Evolutionary conservation across 2,113 vertebrate species (phyloP).

Genomic region (Grammomys surdaster): DNA sequence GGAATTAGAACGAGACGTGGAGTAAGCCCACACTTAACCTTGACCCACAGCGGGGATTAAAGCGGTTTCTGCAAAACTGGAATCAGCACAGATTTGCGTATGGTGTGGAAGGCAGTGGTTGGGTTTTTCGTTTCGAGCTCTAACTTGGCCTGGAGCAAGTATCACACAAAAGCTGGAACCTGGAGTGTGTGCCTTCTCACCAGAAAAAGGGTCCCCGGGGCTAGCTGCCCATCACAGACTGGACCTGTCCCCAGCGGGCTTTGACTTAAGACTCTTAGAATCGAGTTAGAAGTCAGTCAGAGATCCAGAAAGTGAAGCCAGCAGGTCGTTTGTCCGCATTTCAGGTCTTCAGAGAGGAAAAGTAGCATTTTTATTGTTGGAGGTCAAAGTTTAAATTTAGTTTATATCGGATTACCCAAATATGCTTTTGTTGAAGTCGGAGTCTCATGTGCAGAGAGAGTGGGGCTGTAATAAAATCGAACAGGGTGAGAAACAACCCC

Average conservation of each 20-base stretch:
- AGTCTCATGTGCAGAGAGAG: slow-evolving; percentile 89
- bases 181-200: not conserved
- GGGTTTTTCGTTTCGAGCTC: slow-evolving; percentile 35
- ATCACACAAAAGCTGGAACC: not conserved
- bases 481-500: slow-evolving; percentile 89
- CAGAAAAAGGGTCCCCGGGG: not conserved
- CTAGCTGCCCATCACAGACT: not conserved
- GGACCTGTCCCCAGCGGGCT: not conserved
- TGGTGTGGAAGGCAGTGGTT: slow-evolving; percentile 58
- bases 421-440: slow-evolving; percentile 88
- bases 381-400: slow-evolving; percentile 90
- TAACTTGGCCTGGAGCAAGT: not conserved
- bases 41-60: slow-evolving; percentile 72
- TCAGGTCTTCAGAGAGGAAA: slow-evolving; percentile 82
- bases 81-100: not conserved
- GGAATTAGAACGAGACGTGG: slow-evolving; percentile 64
- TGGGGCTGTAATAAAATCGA: slow-evolving; percentile 89
- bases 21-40: slow-evolving; percentile 79
- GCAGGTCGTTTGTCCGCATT: slow-evolving; percentile 85
- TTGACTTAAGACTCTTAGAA: slow-evolving; percentile 70
- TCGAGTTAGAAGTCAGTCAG: slow-evolving; percentile 83
- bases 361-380: slow-evolving; percentile 87
- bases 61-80: slow-evolving; percentile 67
- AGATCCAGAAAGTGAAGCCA: slow-evolving; percentile 87
- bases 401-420: slow-evolving; percentile 91